These are phyloP conservation scores for Eristalis pertinax DNA, from an alignment of 2,888 invertebrate genomes.

Conservation along the genomic window DNA sequence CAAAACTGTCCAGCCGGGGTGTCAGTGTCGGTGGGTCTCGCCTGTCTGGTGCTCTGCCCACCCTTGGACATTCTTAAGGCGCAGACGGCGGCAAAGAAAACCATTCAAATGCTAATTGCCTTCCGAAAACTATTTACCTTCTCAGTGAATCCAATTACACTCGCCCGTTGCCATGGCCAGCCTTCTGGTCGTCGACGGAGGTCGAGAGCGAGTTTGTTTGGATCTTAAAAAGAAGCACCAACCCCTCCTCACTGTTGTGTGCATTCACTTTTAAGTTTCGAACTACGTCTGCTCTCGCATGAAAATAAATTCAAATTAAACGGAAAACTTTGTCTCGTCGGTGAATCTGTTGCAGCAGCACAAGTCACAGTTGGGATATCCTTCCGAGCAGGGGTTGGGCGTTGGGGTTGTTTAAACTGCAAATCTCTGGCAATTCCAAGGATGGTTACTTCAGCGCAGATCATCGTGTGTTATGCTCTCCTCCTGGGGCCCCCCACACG, in stretches of 20 bases:
- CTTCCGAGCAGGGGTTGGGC: not conserved
- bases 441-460: slow-evolving; percentile 19
- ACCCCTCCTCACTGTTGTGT: not conserved
- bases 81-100: not conserved
- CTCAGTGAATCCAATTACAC: slow-evolving; percentile 31
- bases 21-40: not conserved
- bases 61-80: not conserved
- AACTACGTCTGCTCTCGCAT: not conserved
- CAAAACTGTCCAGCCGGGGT: slow-evolving; percentile 9
- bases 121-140: slow-evolving; percentile 7
- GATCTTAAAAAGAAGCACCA: not conserved
- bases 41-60: not conserved
- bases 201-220: not conserved
- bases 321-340: not conserved
- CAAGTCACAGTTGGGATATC: slow-evolving; percentile 8
- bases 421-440: slow-evolving; percentile 38
- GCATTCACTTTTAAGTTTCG: slow-evolving; percentile 31
- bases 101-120: slow-evolving; percentile 48
- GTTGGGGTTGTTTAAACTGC: slow-evolving; percentile 7
- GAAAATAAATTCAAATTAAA: slow-evolving; percentile 35
- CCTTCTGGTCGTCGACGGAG: not conserved
- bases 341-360: slow-evolving; percentile 7
- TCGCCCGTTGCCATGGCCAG: not conserved
- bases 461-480: not conserved
- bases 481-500: not conserved